Evolutionary conservation across 2,113 vertebrate species (phyloP), one percentile per base, ranked within the genome.

Genomic region (Anarrhichthys ocellatus): DNA sequence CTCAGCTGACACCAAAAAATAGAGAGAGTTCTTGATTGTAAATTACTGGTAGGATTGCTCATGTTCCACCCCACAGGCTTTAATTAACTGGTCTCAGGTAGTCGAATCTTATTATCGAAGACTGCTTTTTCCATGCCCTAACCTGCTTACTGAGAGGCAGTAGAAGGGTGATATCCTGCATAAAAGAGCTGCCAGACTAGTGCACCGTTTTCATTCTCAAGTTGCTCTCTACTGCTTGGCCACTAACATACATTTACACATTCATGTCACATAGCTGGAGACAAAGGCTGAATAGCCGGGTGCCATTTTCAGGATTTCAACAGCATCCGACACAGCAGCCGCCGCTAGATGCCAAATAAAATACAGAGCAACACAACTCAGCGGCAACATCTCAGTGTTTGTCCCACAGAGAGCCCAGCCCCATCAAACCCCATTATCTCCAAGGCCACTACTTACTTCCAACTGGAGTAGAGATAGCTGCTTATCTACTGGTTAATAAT

Each of bases 401-500:
- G 82, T 91, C 89, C 90, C 85, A 83, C 78, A 78, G 89, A 89
- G 88, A 91, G 77, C 74, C 88, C 74, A 40, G 73, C 73, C 81
- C 80, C 89, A 91, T 92, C 93, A 91, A 92, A 89, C 76, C 84
- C 79, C 87, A 92, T 93, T 91, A 92, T 93, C 91, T 92, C 80
- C 87, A 88, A 91, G 90, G 85, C 89, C 89, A 86, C 87, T 84
- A 90, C 90, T 94, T 89, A 92, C 91, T 88, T 90, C 90, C 86
- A 89, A 91, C 88, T 86, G 91, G 78, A 92, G 88, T 85, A 66
- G 85, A 91, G 92, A 94, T 93, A 92, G 89, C 88, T 89, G 90
- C 89, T 93, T 93, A 92, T 93, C 93, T 92, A 36, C 83, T 93
- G 84, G 92, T 94, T 93, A 93, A 93, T 92, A 93, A 92, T 88